Conservation (phyloP, 2,797 vertebrate species). For the Aeoliscus strigatus region DNA sequence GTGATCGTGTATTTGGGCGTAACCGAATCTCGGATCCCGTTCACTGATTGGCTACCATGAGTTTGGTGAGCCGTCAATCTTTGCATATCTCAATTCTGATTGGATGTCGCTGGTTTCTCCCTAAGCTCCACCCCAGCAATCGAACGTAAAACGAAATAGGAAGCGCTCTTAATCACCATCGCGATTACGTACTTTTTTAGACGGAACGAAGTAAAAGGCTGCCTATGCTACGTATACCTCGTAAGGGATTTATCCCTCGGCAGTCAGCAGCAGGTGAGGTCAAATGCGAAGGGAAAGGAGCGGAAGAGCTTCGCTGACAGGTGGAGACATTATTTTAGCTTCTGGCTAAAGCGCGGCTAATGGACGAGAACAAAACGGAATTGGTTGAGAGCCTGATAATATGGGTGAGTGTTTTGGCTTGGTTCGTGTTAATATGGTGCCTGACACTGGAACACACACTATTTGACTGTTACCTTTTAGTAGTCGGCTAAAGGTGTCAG, state of each 20-base stretch:
- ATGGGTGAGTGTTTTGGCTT: slow-evolving; percentile 82
- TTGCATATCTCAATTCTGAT: slow-evolving; percentile 46
- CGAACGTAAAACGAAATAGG: slow-evolving; percentile 13
- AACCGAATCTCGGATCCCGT: not conserved
- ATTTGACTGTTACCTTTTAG: slow-evolving; percentile 66
- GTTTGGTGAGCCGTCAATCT: slow-evolving; percentile 29
- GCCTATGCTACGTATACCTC: slow-evolving; percentile 26
- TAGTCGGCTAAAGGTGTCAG: slow-evolving; percentile 33
- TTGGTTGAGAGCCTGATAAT: slow-evolving; percentile 89
- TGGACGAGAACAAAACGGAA: slow-evolving; percentile 69
- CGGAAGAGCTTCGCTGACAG: slow-evolving; percentile 73
- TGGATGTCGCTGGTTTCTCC: slow-evolving; percentile 29
- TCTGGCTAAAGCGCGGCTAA: slow-evolving; percentile 33
- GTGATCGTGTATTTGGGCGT: slow-evolving; percentile 12
- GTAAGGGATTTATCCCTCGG: slow-evolving; percentile 39
- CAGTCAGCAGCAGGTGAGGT: slow-evolving; percentile 77
- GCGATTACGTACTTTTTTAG: slow-evolving; percentile 46
- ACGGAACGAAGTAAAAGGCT: slow-evolving; percentile 1
- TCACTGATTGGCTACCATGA: slow-evolving; percentile 33
- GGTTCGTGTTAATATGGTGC: not conserved
- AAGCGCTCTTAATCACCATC: slow-evolving; percentile 56
- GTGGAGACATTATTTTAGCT: slow-evolving; percentile 64
- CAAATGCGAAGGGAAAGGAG: slow-evolving; percentile 60
- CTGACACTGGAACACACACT: no score
- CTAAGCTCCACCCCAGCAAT: slow-evolving; percentile 13